Conservation (phyloP, 2,888 invertebrate genomes). For the Pristionchus exspectatus region DNA sequence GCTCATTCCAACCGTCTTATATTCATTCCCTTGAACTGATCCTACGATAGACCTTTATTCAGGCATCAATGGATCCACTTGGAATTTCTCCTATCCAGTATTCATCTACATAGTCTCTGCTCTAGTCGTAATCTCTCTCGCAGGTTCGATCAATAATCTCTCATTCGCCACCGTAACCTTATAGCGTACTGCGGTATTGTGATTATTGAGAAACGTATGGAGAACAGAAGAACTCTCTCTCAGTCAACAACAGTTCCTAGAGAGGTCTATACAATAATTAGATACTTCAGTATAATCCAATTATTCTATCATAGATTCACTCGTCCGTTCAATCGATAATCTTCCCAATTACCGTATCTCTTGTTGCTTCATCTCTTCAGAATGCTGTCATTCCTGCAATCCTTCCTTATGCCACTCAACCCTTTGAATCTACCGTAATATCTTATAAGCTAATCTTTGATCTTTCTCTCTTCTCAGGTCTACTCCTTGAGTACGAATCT, state of each 20-base stretch:
- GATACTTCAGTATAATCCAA: neutral
- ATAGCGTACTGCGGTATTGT: slow-evolving; percentile 25
- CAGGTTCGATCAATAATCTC: neutral
- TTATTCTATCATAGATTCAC: neutral
- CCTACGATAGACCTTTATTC: neutral
- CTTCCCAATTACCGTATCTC: slow-evolving; percentile 46
- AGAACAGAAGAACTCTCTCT: neutral
- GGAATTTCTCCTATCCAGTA: slow-evolving; percentile 47
- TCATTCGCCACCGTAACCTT: neutral
- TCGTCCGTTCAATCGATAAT: slow-evolving; percentile 1
- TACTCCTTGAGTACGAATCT: slow-evolving; percentile 43
- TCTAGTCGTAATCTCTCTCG: slow-evolving; percentile 23
- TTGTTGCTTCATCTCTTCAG: slow-evolving; percentile 39
- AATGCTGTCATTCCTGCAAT: slow-evolving; percentile 48
- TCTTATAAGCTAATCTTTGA: neutral
- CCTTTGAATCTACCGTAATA: neutral
- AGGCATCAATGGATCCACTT: slow-evolving; percentile 1
- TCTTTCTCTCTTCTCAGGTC: slow-evolving; percentile 15
- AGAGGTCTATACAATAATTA: neutral
- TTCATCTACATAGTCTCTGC: slow-evolving; percentile 49
- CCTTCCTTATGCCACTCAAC: slow-evolving; percentile 16
- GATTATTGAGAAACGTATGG: neutral
- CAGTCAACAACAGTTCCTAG: neutral
- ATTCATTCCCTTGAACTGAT: neutral
- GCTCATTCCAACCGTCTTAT: too few species aligned